Evolutionary conservation across 2,888 invertebrate species (phyloP).

Genomic region (Drosophila greeni): DNA sequence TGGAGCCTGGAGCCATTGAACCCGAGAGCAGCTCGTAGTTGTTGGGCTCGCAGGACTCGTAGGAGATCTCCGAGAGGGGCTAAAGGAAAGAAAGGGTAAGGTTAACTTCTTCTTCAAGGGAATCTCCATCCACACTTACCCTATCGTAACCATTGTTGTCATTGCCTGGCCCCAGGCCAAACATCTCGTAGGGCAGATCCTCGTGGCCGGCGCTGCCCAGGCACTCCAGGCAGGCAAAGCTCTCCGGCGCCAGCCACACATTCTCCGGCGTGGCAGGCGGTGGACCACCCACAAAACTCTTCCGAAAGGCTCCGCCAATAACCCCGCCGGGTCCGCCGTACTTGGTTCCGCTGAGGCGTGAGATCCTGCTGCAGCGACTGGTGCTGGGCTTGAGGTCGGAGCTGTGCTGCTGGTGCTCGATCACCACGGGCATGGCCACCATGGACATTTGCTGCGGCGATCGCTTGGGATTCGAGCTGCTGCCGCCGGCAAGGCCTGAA

Average conservation of each 20-base stretch:
- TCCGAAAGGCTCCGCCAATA: constrained; percentile 69
- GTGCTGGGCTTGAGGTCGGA: constrained; percentile 77
- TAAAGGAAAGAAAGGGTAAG: too few species aligned
- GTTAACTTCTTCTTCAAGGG: too few species aligned
- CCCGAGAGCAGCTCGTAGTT: constrained; percentile 76
- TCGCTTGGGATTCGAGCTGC: constrained; percentile 53
- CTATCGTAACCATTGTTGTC: constrained; percentile 78
- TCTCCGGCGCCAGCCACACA: constrained; percentile 78
- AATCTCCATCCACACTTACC: constrained; percentile 52
- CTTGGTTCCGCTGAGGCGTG: constrained; percentile 71
- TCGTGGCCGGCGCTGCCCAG: constrained; percentile 77
- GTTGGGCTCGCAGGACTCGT: constrained; percentile 78
- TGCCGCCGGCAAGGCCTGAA: not conserved
- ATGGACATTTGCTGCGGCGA: constrained; percentile 72
- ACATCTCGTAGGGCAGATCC: constrained; percentile 78
- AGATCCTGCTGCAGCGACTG: constrained; percentile 77
- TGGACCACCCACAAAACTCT: constrained; percentile 73
- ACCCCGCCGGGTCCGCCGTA: constrained; percentile 37
- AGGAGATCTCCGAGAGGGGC: constrained; percentile 79
- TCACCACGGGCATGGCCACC: constrained; percentile 76
- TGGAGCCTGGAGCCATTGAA: constrained; percentile 55
- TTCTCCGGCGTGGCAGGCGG: constrained; percentile 76
- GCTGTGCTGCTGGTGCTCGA: constrained; percentile 70
- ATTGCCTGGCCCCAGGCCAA: constrained; percentile 70
- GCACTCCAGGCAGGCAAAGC: constrained; percentile 78